Evolutionary conservation across 2,113 vertebrate genomes (phyloP), one percentile per base, ranked within the genome.

Genomic region (Gavia stellata): DNA sequence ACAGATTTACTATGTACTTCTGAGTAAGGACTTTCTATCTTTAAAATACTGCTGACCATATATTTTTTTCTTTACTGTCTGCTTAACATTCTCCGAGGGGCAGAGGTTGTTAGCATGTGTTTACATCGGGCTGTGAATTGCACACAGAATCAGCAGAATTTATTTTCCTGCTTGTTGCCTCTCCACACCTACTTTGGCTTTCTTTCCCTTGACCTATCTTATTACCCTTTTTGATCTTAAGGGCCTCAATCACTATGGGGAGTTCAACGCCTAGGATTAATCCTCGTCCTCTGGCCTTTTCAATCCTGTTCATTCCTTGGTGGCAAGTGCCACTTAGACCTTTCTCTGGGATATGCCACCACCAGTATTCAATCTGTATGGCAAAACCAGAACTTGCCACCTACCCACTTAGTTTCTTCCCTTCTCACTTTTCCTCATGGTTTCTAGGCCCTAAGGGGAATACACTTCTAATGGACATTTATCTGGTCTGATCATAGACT

Each of bases 11-110:
- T 75, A 2, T 7, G 12, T 14, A 53, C 18, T 70, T 85, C 71
- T 80, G 42, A 90, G 49, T 86, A 94, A 88, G 79, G 90, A 29
- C 63, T 86, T 88, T 91, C 59, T 71, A 52, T 56, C 74, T 88
- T 88, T 87, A 80, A 89, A 91, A 79, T 62, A 81, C 72, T 95
- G 88, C 82, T 94, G 92, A 78, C 53, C 25, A 45, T 56, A 67
- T 62, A 3, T 63, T 13, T 47, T 56, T 68, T 56, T 29, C 36
- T 87, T 94, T 91, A 55, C 26, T 63, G 36, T 89, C 77, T 85
- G 59, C 25, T 65, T 91, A 72, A 52, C 44, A 56, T 81, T 94
- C 65, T 94, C 31, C 0, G 1, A 56, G 45, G 68, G 44, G 34
- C 70, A 72, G 12, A 7, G 61, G 52, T 52, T 84, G 72, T 94